Conservation (phyloP, 2,113 vertebrate genomes). For the Cololabis saira region DNA sequence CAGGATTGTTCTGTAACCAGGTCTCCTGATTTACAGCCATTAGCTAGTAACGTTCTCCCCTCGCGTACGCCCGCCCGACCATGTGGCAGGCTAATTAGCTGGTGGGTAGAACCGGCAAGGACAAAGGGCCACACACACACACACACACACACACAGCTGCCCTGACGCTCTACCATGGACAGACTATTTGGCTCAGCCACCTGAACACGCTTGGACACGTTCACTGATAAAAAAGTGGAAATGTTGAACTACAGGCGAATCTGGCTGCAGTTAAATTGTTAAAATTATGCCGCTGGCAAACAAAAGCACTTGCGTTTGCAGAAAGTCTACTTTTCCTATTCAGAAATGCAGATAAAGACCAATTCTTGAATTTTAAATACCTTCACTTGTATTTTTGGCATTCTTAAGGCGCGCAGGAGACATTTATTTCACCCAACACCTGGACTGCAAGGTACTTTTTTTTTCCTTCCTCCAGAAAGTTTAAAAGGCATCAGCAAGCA, state of each 20-base stretch:
- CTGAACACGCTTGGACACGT: conserved; percentile 47
- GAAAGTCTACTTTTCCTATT: conserved; percentile 28
- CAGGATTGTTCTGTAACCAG: too few species aligned
- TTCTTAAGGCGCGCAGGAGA: conserved; percentile 15
- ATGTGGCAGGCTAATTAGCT: conserved; percentile 78
- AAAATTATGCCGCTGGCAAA: conserved; percentile 34
- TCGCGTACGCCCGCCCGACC: conserved; percentile 24
- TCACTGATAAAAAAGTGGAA: conserved; percentile 50
- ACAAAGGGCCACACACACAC: conserved; percentile 52
- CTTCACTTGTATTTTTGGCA: conserved; percentile 29
- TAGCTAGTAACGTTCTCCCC: conserved; percentile 36
- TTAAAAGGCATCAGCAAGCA: conserved; percentile 43
- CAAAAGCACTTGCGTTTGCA: conserved; percentile 26
- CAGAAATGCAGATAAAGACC: conserved; percentile 19
- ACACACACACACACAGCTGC: conserved; percentile 58
- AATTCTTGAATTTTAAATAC: conserved; percentile 20
- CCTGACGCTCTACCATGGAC: conserved; percentile 43
- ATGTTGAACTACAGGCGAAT: conserved; percentile 55
- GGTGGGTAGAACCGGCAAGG: conserved; percentile 50
- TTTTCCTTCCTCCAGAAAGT: conserved; percentile 7
- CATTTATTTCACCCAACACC: conserved; percentile 32
- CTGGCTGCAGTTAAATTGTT: conserved; percentile 34
- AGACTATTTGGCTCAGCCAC: conserved; percentile 19
- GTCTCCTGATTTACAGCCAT: conserved; percentile 46
- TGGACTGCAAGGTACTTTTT: conserved; percentile 29